Evolutionary conservation across 2,113 vertebrate genomes (phyloP).

Genomic region (Percopsis transmontana): DNA sequence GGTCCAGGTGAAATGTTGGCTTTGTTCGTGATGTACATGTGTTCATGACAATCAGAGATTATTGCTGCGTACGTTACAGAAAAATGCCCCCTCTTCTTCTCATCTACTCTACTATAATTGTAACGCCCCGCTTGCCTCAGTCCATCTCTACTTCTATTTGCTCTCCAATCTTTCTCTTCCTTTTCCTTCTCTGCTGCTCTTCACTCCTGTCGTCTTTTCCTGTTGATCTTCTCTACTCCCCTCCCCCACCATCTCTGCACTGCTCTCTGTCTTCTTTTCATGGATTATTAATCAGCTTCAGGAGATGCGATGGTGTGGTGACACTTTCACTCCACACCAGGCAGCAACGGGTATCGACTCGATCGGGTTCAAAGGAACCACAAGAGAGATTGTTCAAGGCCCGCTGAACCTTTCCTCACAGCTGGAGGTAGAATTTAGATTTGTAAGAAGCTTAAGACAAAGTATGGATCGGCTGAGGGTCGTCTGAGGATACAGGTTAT

Average conservation of each 20-base stretch:
- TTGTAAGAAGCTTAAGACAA: conserved; percentile 44
- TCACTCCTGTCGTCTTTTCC: not conserved
- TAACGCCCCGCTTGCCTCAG: too few relatives aligned
- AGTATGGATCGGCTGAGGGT: conserved; percentile 33
- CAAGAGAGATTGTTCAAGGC: conserved; percentile 33
- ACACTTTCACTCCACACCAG: conserved; percentile 20
- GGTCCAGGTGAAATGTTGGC: too few relatives aligned
- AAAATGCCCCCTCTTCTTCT: too few relatives aligned
- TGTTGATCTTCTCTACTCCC: too few relatives aligned
- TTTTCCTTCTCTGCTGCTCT: not conserved
- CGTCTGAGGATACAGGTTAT: not conserved
- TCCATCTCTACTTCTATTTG: not conserved
- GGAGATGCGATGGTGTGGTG: conserved; percentile 22
- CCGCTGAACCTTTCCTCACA: conserved; percentile 40
- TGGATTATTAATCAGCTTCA: conserved; percentile 52
- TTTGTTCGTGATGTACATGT: too few relatives aligned
- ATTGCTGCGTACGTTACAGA: too few relatives aligned
- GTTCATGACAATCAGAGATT: too few relatives aligned
- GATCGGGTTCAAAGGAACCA: conserved; percentile 43
- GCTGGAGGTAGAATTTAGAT: conserved; percentile 43
- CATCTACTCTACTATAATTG: not conserved
- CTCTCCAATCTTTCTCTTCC: conserved; percentile 12
- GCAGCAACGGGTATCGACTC: conserved; percentile 41
- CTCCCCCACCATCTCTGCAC: not conserved
- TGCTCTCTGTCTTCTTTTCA: conserved; percentile 3